Percentiles rank a stretch among this genome's conserved stretches.
Conservation (phyloP, 2,113 vertebrate genomes). For the Tychaedon coryphoeus region DNA sequence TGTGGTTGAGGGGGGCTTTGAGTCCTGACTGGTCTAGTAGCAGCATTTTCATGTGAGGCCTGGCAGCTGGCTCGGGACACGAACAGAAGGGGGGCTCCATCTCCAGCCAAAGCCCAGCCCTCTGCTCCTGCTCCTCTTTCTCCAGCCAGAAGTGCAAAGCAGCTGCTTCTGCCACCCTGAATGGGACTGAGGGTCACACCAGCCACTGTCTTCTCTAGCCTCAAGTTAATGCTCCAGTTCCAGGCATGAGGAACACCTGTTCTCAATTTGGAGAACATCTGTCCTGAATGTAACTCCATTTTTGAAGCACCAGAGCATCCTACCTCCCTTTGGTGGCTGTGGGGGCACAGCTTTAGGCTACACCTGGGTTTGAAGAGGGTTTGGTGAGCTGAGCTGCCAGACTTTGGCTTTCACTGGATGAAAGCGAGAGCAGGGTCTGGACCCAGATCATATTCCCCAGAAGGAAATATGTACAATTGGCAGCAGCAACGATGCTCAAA, state of each 20-base stretch:
- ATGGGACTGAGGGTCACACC: background rate
- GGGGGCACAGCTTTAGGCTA: background rate
- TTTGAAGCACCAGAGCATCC: background rate
- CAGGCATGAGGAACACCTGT: background rate
- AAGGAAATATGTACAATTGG: accelerated
- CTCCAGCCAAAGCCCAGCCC: background rate
- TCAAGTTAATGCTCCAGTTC: accelerated
- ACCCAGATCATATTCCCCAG: too few relatives aligned
- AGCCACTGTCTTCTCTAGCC: background rate
- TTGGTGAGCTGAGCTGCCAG: background rate
- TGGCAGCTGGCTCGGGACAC: background rate
- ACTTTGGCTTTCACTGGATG: background rate
- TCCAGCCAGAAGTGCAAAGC: background rate
- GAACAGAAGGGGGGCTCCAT: accelerated
- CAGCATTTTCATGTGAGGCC: background rate
- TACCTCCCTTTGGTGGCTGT: accelerated
- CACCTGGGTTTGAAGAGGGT: too few relatives aligned
- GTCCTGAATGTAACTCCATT: background rate
- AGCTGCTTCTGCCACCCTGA: background rate
- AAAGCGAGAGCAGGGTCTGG: background rate
- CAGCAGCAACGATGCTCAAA: background rate
- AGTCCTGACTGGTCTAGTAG: background rate
- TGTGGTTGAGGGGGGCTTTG: background rate
- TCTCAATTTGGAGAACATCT: background rate
- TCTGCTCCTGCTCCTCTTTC: background rate